Evolutionary conservation across 2,888 invertebrate species (phyloP).

Genomic region (Galerucella nymphaeae): DNA sequence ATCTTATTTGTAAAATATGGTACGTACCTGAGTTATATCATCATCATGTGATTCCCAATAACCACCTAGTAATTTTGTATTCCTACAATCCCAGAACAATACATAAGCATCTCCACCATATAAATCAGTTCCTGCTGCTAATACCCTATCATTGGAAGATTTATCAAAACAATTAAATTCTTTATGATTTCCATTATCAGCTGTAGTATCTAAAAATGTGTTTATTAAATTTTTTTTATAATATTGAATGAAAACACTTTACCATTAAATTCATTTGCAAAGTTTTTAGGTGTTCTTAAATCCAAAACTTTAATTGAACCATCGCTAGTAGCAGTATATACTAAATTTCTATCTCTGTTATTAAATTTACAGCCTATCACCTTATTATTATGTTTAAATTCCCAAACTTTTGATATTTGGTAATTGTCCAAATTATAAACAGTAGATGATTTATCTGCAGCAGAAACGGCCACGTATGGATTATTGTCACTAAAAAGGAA

Average conservation of each 20-base stretch:
- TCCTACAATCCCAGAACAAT: constrained; percentile 84
- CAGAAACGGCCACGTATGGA: constrained; percentile 66
- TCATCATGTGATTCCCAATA: constrained; percentile 88
- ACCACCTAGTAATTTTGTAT: constrained; percentile 74
- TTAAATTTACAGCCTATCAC: constrained; percentile 72
- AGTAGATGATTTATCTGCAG: constrained; percentile 66
- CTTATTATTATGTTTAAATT: constrained; percentile 65
- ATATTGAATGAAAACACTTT: neutral
- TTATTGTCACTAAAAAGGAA: constrained; percentile 58
- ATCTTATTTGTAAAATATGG: neutral
- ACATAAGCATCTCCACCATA: constrained; percentile 77
- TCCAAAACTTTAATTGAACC: constrained; percentile 74
- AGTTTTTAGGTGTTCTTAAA: constrained; percentile 67
- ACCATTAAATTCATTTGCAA: constrained; percentile 46
- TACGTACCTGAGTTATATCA: constrained; percentile 77
- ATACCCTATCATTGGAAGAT: constrained; percentile 74
- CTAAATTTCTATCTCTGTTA: constrained; percentile 68
- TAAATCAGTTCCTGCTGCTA: constrained; percentile 82
- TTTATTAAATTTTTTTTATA: neutral
- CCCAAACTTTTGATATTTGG: constrained; percentile 58
- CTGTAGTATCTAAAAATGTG: constrained; percentile 55
- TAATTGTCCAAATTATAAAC: constrained; percentile 66
- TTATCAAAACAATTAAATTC: constrained; percentile 80
- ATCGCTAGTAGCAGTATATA: constrained; percentile 71
- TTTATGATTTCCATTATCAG: constrained; percentile 61